Evolutionary conservation across 2,797 vertebrate species (phyloP), one percentile per base, ranked within the genome.

Genomic region (Paramormyrops hopkinsi): DNA sequence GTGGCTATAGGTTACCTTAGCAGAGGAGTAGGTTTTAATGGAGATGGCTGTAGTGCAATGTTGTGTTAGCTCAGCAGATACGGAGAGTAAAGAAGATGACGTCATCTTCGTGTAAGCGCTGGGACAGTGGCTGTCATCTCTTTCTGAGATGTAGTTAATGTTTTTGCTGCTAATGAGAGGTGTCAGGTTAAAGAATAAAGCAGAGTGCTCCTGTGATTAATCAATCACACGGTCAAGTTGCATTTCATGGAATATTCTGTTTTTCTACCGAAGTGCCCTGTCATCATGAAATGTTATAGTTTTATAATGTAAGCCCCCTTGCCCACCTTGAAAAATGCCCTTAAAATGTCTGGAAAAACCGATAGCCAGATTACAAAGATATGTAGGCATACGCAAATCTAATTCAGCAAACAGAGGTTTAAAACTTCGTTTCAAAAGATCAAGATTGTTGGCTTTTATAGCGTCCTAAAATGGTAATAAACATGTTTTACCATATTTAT

Each of bases 161-260:
- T 59, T 59, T 41, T 87, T 33, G 86, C 29, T 29, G 17, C 53
- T 87, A 7, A 59, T 56, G 50, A 11, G 22, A 41, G 22, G 50
- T 56, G 51, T 86, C 29, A 87, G 37, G 37, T 88, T 54, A 17
- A 56, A 6, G 11, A 53, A 65, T 37, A 51, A 76, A 37, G 46
- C 44, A 19, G 3, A 12, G 11, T 33, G 14, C 25, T 56, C 48
- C 46, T 19, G 5, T 87, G 73, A 22, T 37, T 37, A 83, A n/a
- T 79, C 50, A 41, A 6, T 46, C 51, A 46, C 17, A 56, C 37
- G 17, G 22, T 19, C 53, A 94, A 93, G 93, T 93, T 90, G 92
- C 91, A 93, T 95, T 94, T 93, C 92, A 90, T 91, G 88, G 91
- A 91, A 92, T 94, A 88, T 90, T 89, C 90, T 85, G 89, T 88